Conservation (phyloP, 2,888 invertebrate genomes). For the Drosophila longiperda region DNA sequence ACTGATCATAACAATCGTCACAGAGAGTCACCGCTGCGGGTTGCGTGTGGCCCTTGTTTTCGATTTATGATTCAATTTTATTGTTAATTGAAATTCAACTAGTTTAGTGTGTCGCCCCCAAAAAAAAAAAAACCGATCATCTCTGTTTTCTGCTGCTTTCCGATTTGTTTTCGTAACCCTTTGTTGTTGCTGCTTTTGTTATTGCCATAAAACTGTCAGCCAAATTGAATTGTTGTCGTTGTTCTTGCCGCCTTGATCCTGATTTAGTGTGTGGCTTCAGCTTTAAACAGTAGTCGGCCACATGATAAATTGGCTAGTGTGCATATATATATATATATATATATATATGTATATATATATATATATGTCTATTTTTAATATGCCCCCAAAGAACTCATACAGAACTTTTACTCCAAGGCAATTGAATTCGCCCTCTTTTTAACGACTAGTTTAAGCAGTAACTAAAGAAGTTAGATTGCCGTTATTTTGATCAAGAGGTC, state of each 20-base stretch:
- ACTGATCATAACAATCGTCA: conserved; percentile 71
- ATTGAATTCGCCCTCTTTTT: conserved; percentile 48
- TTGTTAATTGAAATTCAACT: conserved; percentile 82
- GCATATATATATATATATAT: background rate
- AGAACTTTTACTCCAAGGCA: conserved; percentile 37
- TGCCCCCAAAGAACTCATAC: background rate
- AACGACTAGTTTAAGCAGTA: conserved; percentile 32
- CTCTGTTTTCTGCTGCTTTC: background rate
- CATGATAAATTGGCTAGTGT: conserved; percentile 56
- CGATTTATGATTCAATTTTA: conserved; percentile 80
- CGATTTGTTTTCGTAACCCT: conserved; percentile 16
- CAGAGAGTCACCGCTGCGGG: conserved; percentile 55
- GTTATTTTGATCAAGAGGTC: no score
- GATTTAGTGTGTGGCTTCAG: conserved; percentile 60
- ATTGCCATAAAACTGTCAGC: conserved; percentile 70
- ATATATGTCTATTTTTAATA: conserved; percentile 2
- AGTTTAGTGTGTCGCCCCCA: conserved; percentile 71
- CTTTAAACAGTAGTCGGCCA: conserved; percentile 56
- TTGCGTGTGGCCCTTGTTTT: conserved; percentile 75
- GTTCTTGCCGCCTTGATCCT: conserved; percentile 56
- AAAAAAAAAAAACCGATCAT: background rate
- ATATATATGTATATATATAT: no score
- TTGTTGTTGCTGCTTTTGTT: conserved; percentile 23
- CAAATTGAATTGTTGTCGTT: conserved; percentile 63
- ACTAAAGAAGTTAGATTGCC: conserved; percentile 2